Base-by-base conservation (phyloP, 2,113 vertebrate species). In the Terrapene triunguis region DNA sequence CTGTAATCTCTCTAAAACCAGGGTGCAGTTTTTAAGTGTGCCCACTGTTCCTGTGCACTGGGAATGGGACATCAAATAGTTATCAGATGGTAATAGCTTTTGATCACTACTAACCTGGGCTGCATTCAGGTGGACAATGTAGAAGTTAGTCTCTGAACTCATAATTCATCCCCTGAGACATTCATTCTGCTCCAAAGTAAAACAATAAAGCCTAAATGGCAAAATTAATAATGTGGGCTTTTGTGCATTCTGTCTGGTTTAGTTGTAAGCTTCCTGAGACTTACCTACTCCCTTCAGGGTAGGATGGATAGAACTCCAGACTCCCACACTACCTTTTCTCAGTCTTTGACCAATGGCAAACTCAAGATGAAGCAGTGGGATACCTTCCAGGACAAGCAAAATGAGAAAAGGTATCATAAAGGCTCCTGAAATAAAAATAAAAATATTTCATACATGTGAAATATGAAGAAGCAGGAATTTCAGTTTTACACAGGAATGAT, bases 401-500 rank as follows among this genome's bases (percentile, higher is more conserved):
- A 99, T 99, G 81, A 99, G 99, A 96, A 99, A 99, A 0, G 99
- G 99, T 85, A 99, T 99, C 99, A 99, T 99, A 87, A 99, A 99
- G 0, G 99, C 99, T 59, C 99, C 99, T 99, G 95, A 1, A 94
- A 97, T 11, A 2, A 25, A 59, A 38, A 22, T 69, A 91, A 53
- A 55, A 53, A 87, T 12, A 17, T 78, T 90, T 94, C 7, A 0
- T 0, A 35, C 88, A 76, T 81, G 55, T 72, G 19, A 79, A 69
- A 53, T 51, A 42, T 12, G 29, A 47, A 27, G 85, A 95, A 84
- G 5, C 5, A 42, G 57, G 72, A 53, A n/a, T 13, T 4, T 82
- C 2, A 83, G 9, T 10, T 79, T 78, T 79, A 9, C 24, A 47
- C 38, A 35, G 42, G 6, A 6, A 11, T 29, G 29, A 87, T n/a